Percentiles rank a stretch among this genome's conserved stretches.
Evolutionary conservation across 2,113 vertebrate genomes (phyloP).

Genomic region (Gambusia holbrooki): DNA sequence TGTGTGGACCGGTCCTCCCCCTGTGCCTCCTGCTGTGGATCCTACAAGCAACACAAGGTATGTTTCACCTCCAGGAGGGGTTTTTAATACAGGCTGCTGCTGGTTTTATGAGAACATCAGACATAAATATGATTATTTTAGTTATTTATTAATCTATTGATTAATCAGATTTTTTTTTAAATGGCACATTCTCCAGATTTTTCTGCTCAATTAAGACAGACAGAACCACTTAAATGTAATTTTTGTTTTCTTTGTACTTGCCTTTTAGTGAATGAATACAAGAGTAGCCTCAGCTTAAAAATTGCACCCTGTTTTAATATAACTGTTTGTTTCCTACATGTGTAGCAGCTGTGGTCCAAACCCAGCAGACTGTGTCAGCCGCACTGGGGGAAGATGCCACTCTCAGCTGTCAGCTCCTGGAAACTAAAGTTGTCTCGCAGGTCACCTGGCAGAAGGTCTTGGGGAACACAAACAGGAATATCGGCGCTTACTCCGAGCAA

Average conservation of each 20-base stretch:
- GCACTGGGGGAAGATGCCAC: slow-evolving; percentile 19
- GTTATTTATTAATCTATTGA: too few relatives aligned
- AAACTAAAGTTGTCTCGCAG: slow-evolving; percentile 27
- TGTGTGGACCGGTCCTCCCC: slow-evolving; percentile 46
- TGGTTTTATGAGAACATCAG: background rate
- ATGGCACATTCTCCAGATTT: too few relatives aligned
- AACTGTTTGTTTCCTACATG: background rate
- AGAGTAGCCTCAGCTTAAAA: too few relatives aligned
- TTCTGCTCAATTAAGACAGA: too few relatives aligned
- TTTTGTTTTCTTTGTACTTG: too few relatives aligned
- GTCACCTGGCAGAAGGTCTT: slow-evolving; percentile 55
- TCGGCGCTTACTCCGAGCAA: background rate
- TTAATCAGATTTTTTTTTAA: too few relatives aligned
- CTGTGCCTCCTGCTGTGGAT: slow-evolving; percentile 60
- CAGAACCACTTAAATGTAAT: too few relatives aligned
- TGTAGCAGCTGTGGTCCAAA: background rate
- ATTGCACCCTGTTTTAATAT: too few relatives aligned
- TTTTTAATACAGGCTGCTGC: background rate
- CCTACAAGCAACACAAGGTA: slow-evolving; percentile 41
- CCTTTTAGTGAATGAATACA: too few relatives aligned
- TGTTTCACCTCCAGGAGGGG: background rate
- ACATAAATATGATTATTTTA: too few relatives aligned
- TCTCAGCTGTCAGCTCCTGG: slow-evolving; percentile 35
- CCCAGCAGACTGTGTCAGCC: slow-evolving; percentile 20
- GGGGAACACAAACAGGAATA: background rate